Evolutionary conservation across 2,113 vertebrate species (phyloP).

Genomic region (Phrynosoma blainvillii): DNA sequence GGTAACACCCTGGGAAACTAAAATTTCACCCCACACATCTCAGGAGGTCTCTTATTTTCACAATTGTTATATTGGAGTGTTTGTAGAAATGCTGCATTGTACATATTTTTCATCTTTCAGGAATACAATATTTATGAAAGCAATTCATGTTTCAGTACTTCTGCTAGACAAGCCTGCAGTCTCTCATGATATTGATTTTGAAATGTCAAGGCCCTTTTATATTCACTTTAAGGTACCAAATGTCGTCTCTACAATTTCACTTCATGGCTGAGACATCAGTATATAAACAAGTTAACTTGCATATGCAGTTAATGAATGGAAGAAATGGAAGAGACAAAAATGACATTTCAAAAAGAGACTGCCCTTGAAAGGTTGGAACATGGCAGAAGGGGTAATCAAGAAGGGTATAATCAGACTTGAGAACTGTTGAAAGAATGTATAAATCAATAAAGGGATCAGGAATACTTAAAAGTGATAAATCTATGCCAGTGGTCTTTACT

Average conservation of each 20-base stretch:
- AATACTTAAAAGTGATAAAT: not conserved
- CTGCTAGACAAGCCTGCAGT: not conserved
- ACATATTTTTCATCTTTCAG: not conserved
- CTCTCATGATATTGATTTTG: conserved; percentile 6
- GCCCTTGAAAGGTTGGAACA: not conserved
- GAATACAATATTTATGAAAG: conserved; percentile 20
- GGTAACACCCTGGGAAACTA: too few species aligned
- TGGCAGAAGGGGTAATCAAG: not conserved
- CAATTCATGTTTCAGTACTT: not conserved
- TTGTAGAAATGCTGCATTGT: not conserved
- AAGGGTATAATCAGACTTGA: not conserved
- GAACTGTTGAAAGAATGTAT: not conserved
- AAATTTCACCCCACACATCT: not conserved
- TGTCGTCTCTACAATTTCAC: not conserved
- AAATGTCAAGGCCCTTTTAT: conserved; percentile 17
- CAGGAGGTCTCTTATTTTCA: conserved; percentile 11
- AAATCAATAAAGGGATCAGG: not conserved
- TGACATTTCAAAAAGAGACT: not conserved
- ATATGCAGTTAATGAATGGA: not conserved
- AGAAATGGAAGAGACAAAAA: not conserved
- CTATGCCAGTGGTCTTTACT: not conserved
- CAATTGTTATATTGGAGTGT: not conserved
- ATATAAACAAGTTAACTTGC: not conserved
- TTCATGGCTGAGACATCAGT: not conserved
- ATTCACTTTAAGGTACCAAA: not conserved